These are phyloP conservation scores for Dicycla oo DNA, from an alignment of 2,888 invertebrate genomes.

Conservation along the genomic window DNA sequence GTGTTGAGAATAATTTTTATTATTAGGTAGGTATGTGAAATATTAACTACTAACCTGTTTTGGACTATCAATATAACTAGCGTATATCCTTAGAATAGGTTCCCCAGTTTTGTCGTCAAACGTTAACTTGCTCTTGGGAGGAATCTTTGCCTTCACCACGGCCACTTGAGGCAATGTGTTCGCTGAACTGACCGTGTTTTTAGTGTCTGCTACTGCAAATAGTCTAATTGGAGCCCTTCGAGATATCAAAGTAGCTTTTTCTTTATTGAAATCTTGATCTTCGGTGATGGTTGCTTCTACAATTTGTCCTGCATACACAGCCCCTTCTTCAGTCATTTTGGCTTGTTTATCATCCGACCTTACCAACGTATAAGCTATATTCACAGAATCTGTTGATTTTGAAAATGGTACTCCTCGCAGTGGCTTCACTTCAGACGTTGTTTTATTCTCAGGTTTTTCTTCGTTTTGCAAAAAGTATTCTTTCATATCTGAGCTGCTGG, in stretches of 20 bases:
- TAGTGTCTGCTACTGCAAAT: slow-evolving; percentile 77
- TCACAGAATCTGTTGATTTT: slow-evolving; percentile 80
- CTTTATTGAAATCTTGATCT: slow-evolving; percentile 84
- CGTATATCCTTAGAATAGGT: slow-evolving; percentile 90
- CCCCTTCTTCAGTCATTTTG: slow-evolving; percentile 79
- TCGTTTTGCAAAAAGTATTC: slow-evolving; percentile 75
- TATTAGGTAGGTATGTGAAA: background rate
- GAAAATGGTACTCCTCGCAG: slow-evolving; percentile 80
- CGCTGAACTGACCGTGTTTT: slow-evolving; percentile 65
- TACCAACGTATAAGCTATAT: slow-evolving; percentile 83
- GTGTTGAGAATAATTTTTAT: background rate
- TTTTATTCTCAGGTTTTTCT: slow-evolving; percentile 73
- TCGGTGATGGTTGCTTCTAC: slow-evolving; percentile 85
- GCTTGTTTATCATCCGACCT: slow-evolving; percentile 79
- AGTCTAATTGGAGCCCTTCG: slow-evolving; percentile 81
- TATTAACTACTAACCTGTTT: slow-evolving; percentile 74
- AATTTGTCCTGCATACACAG: slow-evolving; percentile 84
- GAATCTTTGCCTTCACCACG: slow-evolving; percentile 83
- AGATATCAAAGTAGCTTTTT: slow-evolving; percentile 77
- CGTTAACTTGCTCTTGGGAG: slow-evolving; percentile 84
- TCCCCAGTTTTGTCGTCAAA: slow-evolving; percentile 86
- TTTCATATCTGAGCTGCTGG: slow-evolving; percentile 73
- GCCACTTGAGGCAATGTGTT: slow-evolving; percentile 73
- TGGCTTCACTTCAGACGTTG: slow-evolving; percentile 77
- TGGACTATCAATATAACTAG: slow-evolving; percentile 83